These are phyloP conservation scores for Leptinotarsa lineolata DNA, from an alignment of 1,140 invertebrate genomes.

Conservation along the genomic window DNA sequence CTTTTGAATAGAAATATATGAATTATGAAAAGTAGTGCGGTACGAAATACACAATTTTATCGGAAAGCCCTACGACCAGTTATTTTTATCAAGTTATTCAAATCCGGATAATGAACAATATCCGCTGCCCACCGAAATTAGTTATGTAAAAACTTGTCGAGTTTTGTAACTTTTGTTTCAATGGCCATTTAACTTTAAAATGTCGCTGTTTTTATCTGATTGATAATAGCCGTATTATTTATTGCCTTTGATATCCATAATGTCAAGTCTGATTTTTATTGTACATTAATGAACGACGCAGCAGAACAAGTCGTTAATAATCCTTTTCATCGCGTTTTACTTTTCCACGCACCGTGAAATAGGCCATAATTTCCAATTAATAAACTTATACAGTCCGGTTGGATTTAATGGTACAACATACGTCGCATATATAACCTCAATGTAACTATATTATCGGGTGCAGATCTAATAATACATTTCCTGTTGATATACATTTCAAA, in stretches of 20 bases:
- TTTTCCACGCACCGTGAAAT: conserved; percentile 7
- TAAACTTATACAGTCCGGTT: not conserved
- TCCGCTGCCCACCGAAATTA: not conserved
- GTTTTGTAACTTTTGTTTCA: not conserved
- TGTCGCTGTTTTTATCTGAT: not conserved
- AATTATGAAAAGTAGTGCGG: not conserved
- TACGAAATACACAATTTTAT: conserved; percentile 1
- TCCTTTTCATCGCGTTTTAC: not conserved
- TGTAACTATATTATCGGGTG: not conserved
- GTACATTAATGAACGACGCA: not conserved
- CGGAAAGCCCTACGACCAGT: not conserved
- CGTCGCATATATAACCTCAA: not conserved
- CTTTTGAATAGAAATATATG: not conserved
- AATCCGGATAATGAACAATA: not conserved
- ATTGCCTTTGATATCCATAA: not conserved
- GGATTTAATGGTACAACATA: not conserved
- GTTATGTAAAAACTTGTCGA: not conserved
- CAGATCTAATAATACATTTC: not conserved
- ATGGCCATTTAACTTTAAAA: not conserved
- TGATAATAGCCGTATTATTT: conserved; percentile 3
- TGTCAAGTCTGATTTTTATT: not conserved
- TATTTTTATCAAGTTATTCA: conserved; percentile 4
- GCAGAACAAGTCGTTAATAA: not conserved
- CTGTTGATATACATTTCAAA: not conserved
- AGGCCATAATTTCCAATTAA: conserved; percentile 8